A percentile compares a stretch with the other conserved stretches of the same genome.
Conservation (phyloP, 37 sponge, comb jelly and placozoan species). For the Oopsacas minuta region DNA sequence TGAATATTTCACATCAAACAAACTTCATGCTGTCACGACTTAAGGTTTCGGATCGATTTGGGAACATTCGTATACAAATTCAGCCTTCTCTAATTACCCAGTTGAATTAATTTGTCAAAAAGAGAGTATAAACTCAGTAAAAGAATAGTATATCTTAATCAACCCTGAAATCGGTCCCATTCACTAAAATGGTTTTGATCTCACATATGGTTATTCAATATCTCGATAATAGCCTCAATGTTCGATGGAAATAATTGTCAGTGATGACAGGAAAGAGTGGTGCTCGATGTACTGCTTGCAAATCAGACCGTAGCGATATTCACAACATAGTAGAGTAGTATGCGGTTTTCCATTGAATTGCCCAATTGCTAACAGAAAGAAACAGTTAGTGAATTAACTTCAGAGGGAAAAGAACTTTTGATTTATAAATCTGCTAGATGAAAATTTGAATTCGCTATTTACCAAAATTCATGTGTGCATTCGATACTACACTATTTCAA, state of each 20-base stretch:
- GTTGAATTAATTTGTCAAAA: slow-evolving; percentile 7
- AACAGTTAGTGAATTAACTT: too few relatives aligned
- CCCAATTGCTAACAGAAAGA: too few relatives aligned
- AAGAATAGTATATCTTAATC: neutral
- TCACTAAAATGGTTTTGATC: neutral
- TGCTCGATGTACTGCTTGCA: too few relatives aligned
- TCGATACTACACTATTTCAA: too few relatives aligned
- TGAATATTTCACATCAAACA: neutral
- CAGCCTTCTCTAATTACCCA: neutral
- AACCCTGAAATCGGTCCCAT: neutral
- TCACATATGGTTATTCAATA: neutral
- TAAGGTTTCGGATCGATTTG: neutral
- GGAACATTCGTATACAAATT: too few relatives aligned
- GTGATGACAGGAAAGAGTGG: slow-evolving; percentile 3
- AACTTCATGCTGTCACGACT: neutral
- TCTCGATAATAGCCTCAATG: neutral
- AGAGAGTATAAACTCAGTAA: neutral
- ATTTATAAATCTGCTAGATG: too few relatives aligned
- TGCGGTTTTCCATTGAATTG: too few relatives aligned
- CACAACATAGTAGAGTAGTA: too few relatives aligned
- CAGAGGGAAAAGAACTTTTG: too few relatives aligned
- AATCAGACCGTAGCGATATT: too few relatives aligned
- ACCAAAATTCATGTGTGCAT: too few relatives aligned
- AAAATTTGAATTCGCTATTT: too few relatives aligned
- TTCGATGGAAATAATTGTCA: neutral